phyloP scores from a whole-genome alignment of 2,797 vertebrate species.

The Sebastes reedi region DNA sequence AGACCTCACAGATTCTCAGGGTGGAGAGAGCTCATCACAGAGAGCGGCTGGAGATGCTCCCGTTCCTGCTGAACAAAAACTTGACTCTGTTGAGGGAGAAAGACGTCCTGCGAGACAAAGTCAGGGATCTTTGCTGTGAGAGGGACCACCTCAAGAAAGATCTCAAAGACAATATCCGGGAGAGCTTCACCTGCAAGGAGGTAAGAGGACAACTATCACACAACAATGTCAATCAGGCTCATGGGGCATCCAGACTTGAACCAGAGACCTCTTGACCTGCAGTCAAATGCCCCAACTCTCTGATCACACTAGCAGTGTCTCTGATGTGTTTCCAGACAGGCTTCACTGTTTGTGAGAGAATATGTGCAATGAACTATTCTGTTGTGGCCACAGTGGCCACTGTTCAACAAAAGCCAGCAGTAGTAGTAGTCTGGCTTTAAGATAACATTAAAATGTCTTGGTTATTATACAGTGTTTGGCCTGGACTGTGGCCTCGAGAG shows the following conservation, averaged over 20 bases:
- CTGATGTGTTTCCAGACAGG: not conserved
- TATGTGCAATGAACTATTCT: not conserved
- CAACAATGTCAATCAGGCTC: not conserved
- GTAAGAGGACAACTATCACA: not conserved
- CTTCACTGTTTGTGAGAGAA: not conserved
- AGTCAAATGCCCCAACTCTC: slow-evolving; percentile 70
- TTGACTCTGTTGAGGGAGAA: not conserved
- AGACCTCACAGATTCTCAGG: not conserved
- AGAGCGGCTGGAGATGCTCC: rapidly evolving
- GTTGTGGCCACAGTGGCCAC: not conserved
- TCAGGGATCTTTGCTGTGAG: not conserved
- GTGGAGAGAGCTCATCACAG: not conserved
- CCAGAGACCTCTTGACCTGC: slow-evolving; percentile 82
- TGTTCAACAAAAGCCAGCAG: not conserved
- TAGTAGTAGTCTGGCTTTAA: not conserved
- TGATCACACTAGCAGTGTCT: not conserved
- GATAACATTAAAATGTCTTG: too few species aligned
- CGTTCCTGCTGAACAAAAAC: not conserved
- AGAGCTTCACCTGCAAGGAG: rapidly evolving
- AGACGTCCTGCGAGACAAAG: not conserved
- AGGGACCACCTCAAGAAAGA: not conserved
- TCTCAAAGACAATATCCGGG: rapidly evolving
- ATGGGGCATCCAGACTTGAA: slow-evolving; percentile 81
- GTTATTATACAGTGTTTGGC: too few species aligned
- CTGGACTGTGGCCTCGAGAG: too few species aligned